Evolutionary conservation across 2,888 invertebrate genomes (phyloP), one percentile per base, ranked within the genome.

Genomic region (Agrotis segetum): DNA sequence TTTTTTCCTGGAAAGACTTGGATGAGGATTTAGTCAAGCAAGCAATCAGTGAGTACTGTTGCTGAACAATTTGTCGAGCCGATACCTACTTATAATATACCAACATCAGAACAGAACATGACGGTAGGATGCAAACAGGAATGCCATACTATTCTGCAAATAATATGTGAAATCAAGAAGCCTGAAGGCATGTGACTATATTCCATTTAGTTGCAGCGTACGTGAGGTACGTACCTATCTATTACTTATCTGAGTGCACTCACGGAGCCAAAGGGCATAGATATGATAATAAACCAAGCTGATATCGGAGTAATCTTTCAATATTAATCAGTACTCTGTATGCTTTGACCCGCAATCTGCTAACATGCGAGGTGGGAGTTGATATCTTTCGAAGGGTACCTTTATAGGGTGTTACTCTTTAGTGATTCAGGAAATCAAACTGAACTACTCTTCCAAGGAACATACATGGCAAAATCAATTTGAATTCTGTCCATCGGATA

Each of bases 261-360:
- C 19, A n/a, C 40, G 50, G 46, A 47, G 55, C 29, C 29, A 80
- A 74, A 63, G 67, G 47, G 44, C 63, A 67, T 50, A 74, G 63
- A 67, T 74, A 74, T 63, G 74, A 80, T 77, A 72, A 40, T 64
- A 59, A 73, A 59, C 21, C 19, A 40, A 60, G 50, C 13, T 19
- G 55, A 47, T 77, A 64, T 60, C 67, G 49, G 0, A 19, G 63
- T 29, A 50, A 80, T 77, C 67, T 77, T 60, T 67, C 59, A 74
- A 63, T 77, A 74, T 60, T 64, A 77, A 74, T 64, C 67, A 79
- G 53, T 40, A 63, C 14, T 63, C 16, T 17, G 40, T 40, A 29
- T 29, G 55, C 40, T 74, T 79, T 79, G 80, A 74, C 67, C 67
- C 44, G 34, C 11, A 49, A 66, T 13, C 49, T 64, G 44, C 56